Evolutionary conservation across 2,888 invertebrate genomes (phyloP), one percentile per base, ranked within the genome.

Genomic region (Lasioglossum vierecki): DNA sequence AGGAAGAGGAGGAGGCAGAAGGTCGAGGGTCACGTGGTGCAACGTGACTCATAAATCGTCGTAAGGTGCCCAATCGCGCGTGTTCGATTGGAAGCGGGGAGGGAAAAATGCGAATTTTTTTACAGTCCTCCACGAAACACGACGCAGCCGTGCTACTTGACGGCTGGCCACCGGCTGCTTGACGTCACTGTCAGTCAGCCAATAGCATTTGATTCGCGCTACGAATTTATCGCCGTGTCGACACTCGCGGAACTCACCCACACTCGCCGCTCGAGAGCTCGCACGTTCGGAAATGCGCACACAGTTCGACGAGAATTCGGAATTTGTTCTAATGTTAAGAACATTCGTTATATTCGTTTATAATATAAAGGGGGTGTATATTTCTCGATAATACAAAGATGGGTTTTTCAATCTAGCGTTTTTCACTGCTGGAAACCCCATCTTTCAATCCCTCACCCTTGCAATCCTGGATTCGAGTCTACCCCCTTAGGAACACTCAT

Each of bases 221-320:
- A 88, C 84, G 83, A 90, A 88, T 87, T 88, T 88, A 90, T 90
- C 86, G 83, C n/a, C 72, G 70, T 44, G 39, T 70, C 74, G 70
- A 75, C 79, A 71, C 68, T 81, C 81, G 72, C 63, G 39, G 71
- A 74, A 77, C 53, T 81, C 76, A 44, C 76, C 72, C 76, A 77
- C 73, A 70, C 41, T 57, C 44, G 63, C 63, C 30, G 41, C 53
- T 26, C 46, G 57, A 71, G 74, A 49, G 60, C 41, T 53, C 11
- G 49, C 53, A 44, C 41, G 57, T 8, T 22, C 73, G 49, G 46
- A 68, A 35, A 49, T 30, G 41, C 9, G 22, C 22, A 49, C n/a
- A 30, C 11, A 4, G 26, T 26, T 60, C 4, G 26, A 26, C 60
- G 60, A 30, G 4, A 30, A n/a, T 26, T 57, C 57, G 0, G 22